A percentile compares a stretch with the other conserved stretches of the same genome.
These are phyloP conservation scores for Drosophila recens DNA, from an alignment of 2,888 invertebrate species.

Conservation along the genomic window DNA sequence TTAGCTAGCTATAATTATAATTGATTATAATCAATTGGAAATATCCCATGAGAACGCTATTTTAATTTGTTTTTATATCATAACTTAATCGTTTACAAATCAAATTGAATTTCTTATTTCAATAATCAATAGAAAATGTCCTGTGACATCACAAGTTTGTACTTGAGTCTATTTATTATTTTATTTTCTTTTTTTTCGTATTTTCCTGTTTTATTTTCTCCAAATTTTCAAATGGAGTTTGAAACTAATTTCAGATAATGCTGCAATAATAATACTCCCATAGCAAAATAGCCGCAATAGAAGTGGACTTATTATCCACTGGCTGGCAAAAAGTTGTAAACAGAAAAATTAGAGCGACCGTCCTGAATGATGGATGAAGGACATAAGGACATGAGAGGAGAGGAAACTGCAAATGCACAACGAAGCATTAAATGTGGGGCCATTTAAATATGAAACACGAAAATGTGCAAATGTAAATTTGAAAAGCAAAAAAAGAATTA, in stretches of 20 bases:
- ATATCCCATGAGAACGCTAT: neutral
- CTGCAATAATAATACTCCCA: conserved; percentile 23
- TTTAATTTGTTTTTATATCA: neutral
- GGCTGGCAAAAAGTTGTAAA: conserved; percentile 11
- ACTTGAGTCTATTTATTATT: too few relatives aligned
- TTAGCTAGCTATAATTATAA: too few relatives aligned
- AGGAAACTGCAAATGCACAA: conserved; percentile 56
- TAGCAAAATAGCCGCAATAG: conserved; percentile 1
- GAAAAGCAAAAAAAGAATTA: conserved; percentile 40
- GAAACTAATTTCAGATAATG: conserved; percentile 9
- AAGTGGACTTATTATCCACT: conserved; percentile 13
- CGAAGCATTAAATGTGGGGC: conserved; percentile 52
- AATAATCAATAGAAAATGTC: too few relatives aligned
- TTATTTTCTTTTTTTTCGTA: too few relatives aligned
- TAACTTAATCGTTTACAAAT: neutral
- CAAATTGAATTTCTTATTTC: too few relatives aligned
- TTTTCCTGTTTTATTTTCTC: too few relatives aligned
- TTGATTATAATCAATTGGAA: too few relatives aligned
- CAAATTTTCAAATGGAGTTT: neutral
- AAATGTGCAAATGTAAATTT: conserved; percentile 58
- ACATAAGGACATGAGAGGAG: neutral
- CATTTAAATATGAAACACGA: conserved; percentile 51
- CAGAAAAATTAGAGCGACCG: neutral
- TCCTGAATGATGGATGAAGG: neutral
- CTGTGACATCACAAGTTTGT: too few relatives aligned